Base-by-base conservation (phyloP, 2,797 vertebrate genomes). In the Chaetophractus vellerosus region DNA sequence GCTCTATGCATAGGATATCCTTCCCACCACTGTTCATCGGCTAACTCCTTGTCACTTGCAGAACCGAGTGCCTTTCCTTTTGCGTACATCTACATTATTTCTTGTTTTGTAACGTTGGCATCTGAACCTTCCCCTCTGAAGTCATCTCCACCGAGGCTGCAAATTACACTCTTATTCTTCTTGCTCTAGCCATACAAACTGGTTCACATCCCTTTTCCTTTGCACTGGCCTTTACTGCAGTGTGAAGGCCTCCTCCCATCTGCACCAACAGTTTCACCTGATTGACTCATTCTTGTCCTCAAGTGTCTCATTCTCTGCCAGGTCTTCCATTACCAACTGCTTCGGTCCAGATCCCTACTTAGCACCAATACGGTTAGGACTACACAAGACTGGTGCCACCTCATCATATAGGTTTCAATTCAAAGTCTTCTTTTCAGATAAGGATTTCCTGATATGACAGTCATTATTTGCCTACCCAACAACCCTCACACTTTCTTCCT, bases 221-320 rank as follows among this genome's bases (percentile, higher is more conserved):
- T 48, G 84, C 9, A 52, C 38, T 61, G 88, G 57, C 57, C 33
- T 92, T 78, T 33, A 3, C 33, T 55, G 41, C 18, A 64, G 55
- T 28, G 69, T 31, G 26, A 63, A 33, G 24, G 31, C 28, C 84
- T 76, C 88, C 9, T 0, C 88, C 92, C 76, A 16, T 69, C 74
- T 78, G 64, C 81, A 81, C 96, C 80, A 75, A 68, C 8, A 36
- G 64, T 92, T 41, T 52, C 79, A 36, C 74, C 82, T 90, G 16
- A 31, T 57, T 96, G 95, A 93, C 82, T 96, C 94, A 95, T 10
- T 45, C 26, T 38, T 15, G 2, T 75, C 36, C 45, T 41, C 28
- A 14, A n/a, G 71, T 57, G n/a, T 69, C 63, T 92, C 68, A 75
- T 87, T 31, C 33, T 33, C 11, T 33, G 48, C 50, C 9, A 23